Evolutionary conservation across 2,888 invertebrate species (phyloP).

Genomic region (Tinea semifulvella): DNA sequence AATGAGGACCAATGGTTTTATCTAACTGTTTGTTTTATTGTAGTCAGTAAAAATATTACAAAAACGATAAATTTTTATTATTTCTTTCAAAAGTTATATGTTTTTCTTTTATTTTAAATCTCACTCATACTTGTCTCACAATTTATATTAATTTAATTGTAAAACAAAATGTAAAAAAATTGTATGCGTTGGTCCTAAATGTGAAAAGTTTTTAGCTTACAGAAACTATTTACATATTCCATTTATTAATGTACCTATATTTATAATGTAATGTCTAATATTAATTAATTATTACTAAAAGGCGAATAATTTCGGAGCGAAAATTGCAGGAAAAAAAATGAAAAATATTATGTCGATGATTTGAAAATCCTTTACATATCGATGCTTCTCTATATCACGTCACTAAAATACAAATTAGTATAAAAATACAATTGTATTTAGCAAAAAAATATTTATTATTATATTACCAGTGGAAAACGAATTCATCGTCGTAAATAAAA

Average conservation of each 20-base stretch:
- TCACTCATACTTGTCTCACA: too few species aligned
- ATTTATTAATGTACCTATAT: background rate
- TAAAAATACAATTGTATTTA: background rate
- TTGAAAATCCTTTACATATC: background rate
- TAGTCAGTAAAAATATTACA: too few species aligned
- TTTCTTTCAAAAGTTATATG: too few species aligned
- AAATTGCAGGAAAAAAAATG: background rate
- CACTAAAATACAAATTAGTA: background rate
- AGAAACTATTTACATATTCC: conserved; percentile 3
- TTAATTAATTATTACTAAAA: background rate
- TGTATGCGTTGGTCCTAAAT: background rate
- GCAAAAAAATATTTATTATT: background rate
- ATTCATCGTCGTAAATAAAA: background rate
- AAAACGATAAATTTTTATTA: too few species aligned
- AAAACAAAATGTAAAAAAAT: too few species aligned
- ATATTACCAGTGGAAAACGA: background rate
- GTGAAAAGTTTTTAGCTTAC: background rate
- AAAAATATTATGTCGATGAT: background rate
- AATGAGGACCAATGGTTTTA: too few species aligned
- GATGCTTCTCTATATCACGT: background rate
- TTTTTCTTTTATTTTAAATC: too few species aligned
- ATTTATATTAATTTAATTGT: too few species aligned
- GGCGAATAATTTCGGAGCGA: background rate
- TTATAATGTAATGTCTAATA: background rate
- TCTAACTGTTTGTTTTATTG: too few species aligned